Base-by-base conservation (phyloP, 1,140 invertebrate species). In the Papilio helenus region DNA sequence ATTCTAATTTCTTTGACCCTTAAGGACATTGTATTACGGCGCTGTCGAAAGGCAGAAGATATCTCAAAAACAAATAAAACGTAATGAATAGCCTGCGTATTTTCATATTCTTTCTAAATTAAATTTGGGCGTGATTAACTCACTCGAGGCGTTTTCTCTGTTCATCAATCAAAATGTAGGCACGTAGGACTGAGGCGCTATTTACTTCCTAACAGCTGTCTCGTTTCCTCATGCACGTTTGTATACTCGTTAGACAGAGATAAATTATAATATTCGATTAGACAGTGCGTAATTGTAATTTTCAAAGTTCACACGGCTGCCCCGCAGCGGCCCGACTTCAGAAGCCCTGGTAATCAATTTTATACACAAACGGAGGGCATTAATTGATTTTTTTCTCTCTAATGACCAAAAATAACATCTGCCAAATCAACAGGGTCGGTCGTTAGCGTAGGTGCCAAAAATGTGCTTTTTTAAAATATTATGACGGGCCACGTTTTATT, bases 71-170 rank as follows among this genome's bases (percentile, higher is more conserved):
- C 91, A 94, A 94, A 94, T 90, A 94, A 93, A 92, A 92, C 80
- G 78, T 90, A 90, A 91, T 88, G 87, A 92, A 91, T 89, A 87
- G 86, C 82, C 84, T 88, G 83, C 82, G 82, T 82, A 82, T 90
- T 92, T 89, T 90, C 86, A 90, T 90, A 89, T 92, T 86, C 86
- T 79, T 90, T 88, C 89, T 92, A 94, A 94, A 94, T 94, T 93
- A 91, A 93, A 93, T 94, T 93, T 93, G 91, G 91, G 88, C 88
- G 90, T 92, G 89, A 93, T 93, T 89, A 92, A 90, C 89, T 88
- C 87, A 92, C 89, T 93, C 87, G 90, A 94, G 93, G 93, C 92
- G 92, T 93, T 93, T 93, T 93, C 92, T 91, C 87, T 93, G 91
- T 94, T 90, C 92, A 94, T 94, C 91, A 94, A 94, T 94, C 93